These are phyloP conservation scores for Paradoxurus hermaphroditus DNA, from an alignment of 2,113 vertebrate species.

Conservation along the genomic window DNA sequence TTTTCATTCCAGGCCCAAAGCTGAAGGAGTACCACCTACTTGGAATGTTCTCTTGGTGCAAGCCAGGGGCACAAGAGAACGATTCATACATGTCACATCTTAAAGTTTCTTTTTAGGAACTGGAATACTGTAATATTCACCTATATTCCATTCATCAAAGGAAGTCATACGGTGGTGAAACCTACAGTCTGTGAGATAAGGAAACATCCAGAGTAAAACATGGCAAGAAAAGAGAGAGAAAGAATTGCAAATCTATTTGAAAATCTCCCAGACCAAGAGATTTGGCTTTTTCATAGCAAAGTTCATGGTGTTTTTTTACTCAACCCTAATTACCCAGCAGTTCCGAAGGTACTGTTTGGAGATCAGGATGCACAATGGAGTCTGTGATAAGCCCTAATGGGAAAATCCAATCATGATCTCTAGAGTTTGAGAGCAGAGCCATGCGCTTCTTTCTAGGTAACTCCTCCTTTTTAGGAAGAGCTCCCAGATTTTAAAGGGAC, in stretches of 20 bases:
- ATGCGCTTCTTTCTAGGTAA: neutral
- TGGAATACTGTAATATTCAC: neutral
- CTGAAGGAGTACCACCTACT: neutral
- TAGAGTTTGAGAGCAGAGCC: neutral
- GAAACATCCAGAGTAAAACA: neutral
- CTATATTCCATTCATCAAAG: neutral
- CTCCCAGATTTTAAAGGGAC: neutral
- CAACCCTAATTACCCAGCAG: neutral
- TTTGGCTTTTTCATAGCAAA: neutral
- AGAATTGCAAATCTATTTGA: neutral
- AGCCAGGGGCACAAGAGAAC: neutral
- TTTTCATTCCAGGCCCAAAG: neutral
- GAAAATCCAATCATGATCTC: neutral
- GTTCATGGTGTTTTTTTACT: neutral
- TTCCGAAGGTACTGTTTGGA: neutral
- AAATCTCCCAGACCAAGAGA: neutral
- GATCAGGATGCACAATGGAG: neutral
- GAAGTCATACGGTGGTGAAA: neutral
- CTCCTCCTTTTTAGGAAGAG: neutral
- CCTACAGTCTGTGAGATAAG: neutral
- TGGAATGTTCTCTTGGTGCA: neutral
- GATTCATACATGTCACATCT: neutral
- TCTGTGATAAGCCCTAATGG: neutral
- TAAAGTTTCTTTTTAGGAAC: neutral
- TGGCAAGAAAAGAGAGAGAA: neutral